phyloP scores from a whole-genome alignment of 2,113 vertebrate species.

The Sylvia atricapilla region DNA sequence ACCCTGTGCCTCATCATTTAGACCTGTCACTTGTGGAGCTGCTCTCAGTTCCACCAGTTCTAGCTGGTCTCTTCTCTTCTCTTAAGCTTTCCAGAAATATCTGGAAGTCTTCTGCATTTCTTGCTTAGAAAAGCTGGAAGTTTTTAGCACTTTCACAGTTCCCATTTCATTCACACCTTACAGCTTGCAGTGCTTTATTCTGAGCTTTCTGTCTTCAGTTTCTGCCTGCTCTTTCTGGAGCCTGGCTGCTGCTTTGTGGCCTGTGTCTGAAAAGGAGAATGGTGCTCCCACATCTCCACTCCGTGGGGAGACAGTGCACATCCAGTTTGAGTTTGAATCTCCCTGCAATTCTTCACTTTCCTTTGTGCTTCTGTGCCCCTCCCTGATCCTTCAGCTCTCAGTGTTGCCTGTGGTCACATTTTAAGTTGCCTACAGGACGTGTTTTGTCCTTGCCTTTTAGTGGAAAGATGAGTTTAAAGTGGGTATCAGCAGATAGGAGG shows the following conservation, averaged over 20 bases:
- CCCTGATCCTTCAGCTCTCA: background rate
- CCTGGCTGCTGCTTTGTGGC: background rate
- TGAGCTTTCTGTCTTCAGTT: background rate
- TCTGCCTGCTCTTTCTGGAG: background rate
- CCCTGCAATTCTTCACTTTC: background rate
- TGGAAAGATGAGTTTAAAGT: background rate
- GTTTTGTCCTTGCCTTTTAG: background rate
- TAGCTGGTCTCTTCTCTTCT: background rate
- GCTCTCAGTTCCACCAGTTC: no score
- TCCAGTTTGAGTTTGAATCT: background rate
- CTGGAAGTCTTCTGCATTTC: background rate
- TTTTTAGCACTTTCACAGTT: background rate
- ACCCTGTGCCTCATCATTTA: background rate
- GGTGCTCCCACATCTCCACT: background rate
- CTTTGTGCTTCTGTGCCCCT: background rate
- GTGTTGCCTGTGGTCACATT: background rate
- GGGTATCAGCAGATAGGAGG: background rate
- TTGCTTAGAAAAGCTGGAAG: background rate
- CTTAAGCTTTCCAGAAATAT: background rate
- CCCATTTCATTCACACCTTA: background rate
- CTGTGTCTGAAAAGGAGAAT: background rate
- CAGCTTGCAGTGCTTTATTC: background rate
- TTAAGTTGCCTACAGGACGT: rapidly evolving
- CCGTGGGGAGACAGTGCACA: background rate
- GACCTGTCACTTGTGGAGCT: background rate